Base-by-base conservation (phyloP, 2,888 invertebrate genomes). In the Heliothis peltigera region DNA sequence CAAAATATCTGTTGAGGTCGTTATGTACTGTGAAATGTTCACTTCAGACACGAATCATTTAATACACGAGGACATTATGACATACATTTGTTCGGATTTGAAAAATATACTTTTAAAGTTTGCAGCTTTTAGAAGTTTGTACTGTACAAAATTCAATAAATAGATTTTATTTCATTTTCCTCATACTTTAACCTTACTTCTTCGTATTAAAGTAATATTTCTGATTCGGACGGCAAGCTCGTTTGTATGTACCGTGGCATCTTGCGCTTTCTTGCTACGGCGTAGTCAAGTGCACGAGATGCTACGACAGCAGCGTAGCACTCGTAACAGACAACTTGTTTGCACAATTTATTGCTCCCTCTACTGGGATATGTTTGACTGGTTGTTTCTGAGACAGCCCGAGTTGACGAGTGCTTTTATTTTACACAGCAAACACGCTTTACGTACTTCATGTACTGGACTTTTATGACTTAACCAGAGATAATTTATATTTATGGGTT, bases 271-370 rank as follows among this genome's bases (percentile, higher is more conserved):
- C 77, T 53, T 72, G 73, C 74, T 73, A 69, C 71, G 58, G 56
- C 76, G 72, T 79, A 73, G 78, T 63, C 57, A 53, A 74, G 74
- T 80, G 77, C 80, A 84, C 77, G 80, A 81, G 76, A 77, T 71
- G 79, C 80, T 76, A 76, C 80, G 64, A 70, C 70, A 68, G 76
- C 64, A 65, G 64, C 64, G 84, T 79, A 81, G 72, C 79, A 74
- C 77, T 80, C 75, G 77, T 75, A 80, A 80, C 75, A 79, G 82
- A 82, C 83, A 81, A 79, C 77, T 84, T 84, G 81, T 84, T 83
- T 82, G 83, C 75, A 80, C 75, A 85, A 84, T 85, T 86, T 86
- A 87, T 84, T 81, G 80, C 78, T 83, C 72, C 73, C 80, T 61
- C 69, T 70, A 82, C 74, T 79, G 76, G 70, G 77, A 82, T 77